These are phyloP conservation scores for Myotis pilosus DNA, from an alignment of 2,797 vertebrate species.

Conservation along the genomic window DNA sequence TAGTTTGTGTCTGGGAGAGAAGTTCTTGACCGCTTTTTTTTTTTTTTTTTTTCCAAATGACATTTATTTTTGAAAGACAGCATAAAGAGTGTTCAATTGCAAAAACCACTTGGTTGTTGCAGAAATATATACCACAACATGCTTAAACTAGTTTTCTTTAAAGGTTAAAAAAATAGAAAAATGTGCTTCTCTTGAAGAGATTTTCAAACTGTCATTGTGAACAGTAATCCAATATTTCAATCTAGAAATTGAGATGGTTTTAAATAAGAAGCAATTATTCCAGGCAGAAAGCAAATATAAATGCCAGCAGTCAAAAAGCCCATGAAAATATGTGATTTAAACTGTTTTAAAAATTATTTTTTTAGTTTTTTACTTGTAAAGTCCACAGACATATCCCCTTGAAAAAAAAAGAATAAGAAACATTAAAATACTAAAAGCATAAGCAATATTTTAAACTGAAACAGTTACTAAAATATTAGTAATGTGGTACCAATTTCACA, in stretches of 20 bases:
- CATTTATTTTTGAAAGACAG: constrained; percentile 60
- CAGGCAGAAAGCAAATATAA: constrained; percentile 62
- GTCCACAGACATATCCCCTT: not conserved
- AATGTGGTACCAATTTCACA: not conserved
- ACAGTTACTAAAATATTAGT: not conserved
- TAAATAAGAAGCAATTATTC: constrained; percentile 79
- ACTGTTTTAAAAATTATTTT: constrained; percentile 7
- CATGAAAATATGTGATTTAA: constrained; percentile 68
- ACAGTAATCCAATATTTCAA: constrained; percentile 74
- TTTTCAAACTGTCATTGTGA: constrained; percentile 63
- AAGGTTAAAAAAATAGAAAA: constrained; percentile 49
- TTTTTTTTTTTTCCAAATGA: not conserved
- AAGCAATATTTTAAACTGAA: not conserved
- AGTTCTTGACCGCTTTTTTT: not conserved
- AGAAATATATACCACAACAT: not conserved
- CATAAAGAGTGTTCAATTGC: not conserved
- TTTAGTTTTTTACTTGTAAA: constrained; percentile 14
- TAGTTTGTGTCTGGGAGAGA: not conserved
- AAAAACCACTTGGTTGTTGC: constrained; percentile 8
- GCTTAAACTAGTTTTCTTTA: not conserved
- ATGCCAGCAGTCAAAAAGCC: constrained; percentile 64
- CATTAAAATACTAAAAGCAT: not conserved
- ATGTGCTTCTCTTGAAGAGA: constrained; percentile 35
- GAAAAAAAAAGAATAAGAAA: not conserved
- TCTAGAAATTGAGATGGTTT: constrained; percentile 63